phyloP scores from a whole-genome alignment of 2,113 vertebrate species.

The Sciurus niger region DNA sequence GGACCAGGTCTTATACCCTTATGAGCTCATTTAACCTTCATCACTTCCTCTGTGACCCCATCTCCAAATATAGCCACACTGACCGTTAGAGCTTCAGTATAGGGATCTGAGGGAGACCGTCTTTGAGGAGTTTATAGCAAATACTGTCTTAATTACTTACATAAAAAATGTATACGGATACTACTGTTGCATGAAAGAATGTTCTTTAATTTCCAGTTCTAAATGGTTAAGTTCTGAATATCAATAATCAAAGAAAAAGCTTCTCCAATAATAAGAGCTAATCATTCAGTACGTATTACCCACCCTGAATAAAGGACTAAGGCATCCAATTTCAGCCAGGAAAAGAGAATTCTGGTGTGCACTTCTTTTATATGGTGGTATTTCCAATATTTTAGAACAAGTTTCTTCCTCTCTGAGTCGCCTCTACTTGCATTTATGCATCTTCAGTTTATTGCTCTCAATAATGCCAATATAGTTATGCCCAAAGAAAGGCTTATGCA shows the following conservation, averaged over 20 bases:
- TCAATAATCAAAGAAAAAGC: background rate
- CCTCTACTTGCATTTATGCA: slow-evolving; percentile 1
- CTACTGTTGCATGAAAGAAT: background rate
- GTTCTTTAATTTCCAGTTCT: background rate
- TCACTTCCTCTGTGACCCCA: background rate
- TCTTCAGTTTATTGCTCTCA: slow-evolving; percentile 10
- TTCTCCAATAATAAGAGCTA: no score
- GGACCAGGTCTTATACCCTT: background rate
- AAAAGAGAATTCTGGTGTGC: background rate
- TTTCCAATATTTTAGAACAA: background rate
- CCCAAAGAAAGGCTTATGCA: background rate
- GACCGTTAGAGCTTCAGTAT: background rate
- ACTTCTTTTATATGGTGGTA: background rate
- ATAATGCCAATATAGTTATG: background rate
- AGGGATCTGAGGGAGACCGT: background rate
- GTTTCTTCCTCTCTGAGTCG: background rate
- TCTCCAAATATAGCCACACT: background rate
- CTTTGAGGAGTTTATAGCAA: background rate
- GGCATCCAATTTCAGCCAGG: background rate
- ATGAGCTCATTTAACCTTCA: background rate
- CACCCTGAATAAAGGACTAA: background rate
- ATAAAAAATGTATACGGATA: background rate
- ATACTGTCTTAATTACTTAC: background rate
- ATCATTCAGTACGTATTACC: background rate
- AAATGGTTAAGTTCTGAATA: background rate